phyloP scores from a whole-genome alignment of 2,888 invertebrate species.

The Priocnemis perturbator region DNA sequence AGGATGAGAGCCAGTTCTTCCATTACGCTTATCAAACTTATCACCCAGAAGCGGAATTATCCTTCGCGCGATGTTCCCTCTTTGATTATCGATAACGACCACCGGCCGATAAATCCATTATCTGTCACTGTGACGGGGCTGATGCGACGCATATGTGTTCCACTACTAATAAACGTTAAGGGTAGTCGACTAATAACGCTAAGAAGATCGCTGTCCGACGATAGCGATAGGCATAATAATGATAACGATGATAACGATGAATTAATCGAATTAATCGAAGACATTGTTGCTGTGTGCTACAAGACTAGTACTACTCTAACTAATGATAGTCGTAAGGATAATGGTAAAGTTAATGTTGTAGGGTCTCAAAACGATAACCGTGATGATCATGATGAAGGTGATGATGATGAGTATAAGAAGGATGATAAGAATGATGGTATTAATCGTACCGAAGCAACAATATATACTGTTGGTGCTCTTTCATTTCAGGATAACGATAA shows the following conservation, averaged over 20 bases:
- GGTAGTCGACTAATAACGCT: conserved; percentile 56
- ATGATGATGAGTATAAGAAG: too few relatives aligned
- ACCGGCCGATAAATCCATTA: conserved; percentile 42
- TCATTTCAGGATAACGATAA: conserved; percentile 76
- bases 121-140: conserved; percentile 70
- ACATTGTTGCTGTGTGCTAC: conserved; percentile 70
- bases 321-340: conserved; percentile 39
- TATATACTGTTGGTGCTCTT: conserved; percentile 76
- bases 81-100: conserved; percentile 32
- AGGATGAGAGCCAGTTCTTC: conserved; percentile 71
- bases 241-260: conserved; percentile 63
- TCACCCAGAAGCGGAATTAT: conserved; percentile 68
- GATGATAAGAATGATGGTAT: conserved; percentile 65
- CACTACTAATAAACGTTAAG: conserved; percentile 72
- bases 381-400: conserved; percentile 16
- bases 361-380: conserved; percentile 63
- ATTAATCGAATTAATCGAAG: conserved; percentile 60
- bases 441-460: conserved; percentile 75
- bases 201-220: conserved; percentile 33
- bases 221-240: conserved; percentile 47
- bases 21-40: conserved; percentile 75
- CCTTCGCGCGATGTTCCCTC: conserved; percentile 65
- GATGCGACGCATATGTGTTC: conserved; percentile 75
- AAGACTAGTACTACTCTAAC: conserved; percentile 70
- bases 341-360: conserved; percentile 66